A percentile compares a stretch with the other conserved stretches of the same genome.
phyloP scores from a whole-genome alignment of 2,888 invertebrate species.

The Anticlea derivata region DNA sequence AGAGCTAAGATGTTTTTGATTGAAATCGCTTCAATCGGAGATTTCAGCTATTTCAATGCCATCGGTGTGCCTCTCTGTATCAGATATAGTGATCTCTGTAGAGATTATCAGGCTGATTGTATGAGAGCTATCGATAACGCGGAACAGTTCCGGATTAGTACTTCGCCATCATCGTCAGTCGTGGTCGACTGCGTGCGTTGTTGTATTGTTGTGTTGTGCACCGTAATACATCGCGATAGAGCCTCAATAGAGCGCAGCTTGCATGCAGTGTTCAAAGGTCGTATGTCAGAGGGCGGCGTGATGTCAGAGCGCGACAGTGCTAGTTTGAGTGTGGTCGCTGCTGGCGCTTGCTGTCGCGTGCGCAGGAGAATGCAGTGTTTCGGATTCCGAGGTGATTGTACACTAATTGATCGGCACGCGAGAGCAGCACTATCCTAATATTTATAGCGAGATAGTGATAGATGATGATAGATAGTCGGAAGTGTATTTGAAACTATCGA shows the following conservation, averaged over 20 bases:
- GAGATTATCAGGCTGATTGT: constrained; percentile 64
- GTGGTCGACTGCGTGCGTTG: constrained; percentile 58
- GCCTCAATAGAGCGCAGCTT: constrained; percentile 34
- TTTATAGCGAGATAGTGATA: no score
- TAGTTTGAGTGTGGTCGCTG: constrained; percentile 64
- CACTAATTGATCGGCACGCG: constrained; percentile 39
- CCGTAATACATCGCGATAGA: constrained; percentile 48
- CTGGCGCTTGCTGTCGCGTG: constrained; percentile 73
- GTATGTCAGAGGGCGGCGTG: constrained; percentile 60
- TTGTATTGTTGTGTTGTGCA: constrained; percentile 37
- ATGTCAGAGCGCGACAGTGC: constrained; percentile 74
- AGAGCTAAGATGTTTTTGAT: not conserved
- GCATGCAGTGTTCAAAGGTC: constrained; percentile 53
- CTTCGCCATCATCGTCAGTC: constrained; percentile 49
- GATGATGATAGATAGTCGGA: no score
- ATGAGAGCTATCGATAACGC: constrained; percentile 57
- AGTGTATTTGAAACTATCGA: constrained; percentile 5
- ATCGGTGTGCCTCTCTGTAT: constrained; percentile 19
- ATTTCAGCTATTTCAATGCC: not conserved
- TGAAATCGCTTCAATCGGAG: not conserved
- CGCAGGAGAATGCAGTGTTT: constrained; percentile 79
- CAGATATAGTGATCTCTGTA: constrained; percentile 55
- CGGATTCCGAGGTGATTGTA: constrained; percentile 71
- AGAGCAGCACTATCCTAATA: constrained; percentile 23
- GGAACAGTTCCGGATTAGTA: constrained; percentile 46